A percentile compares a stretch with the other conserved stretches of the same genome.
These are phyloP conservation scores for honey bee (Apis mellifera) DNA, from an alignment of 1,140 invertebrate species.

Conservation along the genomic window Amel_HAv3.1 CM009935.2:13010001-13010500, in stretches of 20 bases:
- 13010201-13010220: background rate
- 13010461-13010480: background rate
- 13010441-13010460: conserved; percentile 3
- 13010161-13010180: conserved; percentile 9
- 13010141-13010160: conserved; percentile 26
- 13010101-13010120: conserved; percentile 3
- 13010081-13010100: background rate
- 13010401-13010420: background rate
- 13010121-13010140: conserved; percentile 23
- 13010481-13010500: too few species aligned
- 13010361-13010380: background rate
- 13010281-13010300: too few species aligned
- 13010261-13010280: too few species aligned
- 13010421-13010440: conserved; percentile 4
- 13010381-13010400: background rate
- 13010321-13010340: too few species aligned
- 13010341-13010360: background rate
- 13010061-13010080: too few species aligned
- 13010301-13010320: too few species aligned
- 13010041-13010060: too few species aligned
- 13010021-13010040: too few species aligned
- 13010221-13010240: background rate
- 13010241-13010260: background rate
- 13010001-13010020: background rate
- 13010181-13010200: conserved; percentile 24